These are phyloP conservation scores for Spodoptera picta DNA, from an alignment of 2,888 invertebrate species.

Conservation along the genomic window DNA sequence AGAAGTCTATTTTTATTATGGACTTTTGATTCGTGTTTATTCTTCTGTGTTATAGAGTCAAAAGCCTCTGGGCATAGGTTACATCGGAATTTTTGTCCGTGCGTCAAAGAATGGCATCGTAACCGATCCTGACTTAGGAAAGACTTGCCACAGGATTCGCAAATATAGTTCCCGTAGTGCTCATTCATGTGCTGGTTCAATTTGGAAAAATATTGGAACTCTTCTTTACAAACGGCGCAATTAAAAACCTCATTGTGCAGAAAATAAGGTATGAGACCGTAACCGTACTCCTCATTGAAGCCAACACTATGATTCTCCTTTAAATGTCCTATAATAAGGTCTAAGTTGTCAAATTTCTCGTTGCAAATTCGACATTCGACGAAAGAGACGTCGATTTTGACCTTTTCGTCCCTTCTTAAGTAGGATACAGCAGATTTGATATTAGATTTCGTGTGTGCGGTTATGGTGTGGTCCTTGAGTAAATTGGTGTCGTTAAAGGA, in stretches of 20 bases:
- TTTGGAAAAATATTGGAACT: conserved; percentile 79
- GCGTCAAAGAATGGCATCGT: conserved; percentile 72
- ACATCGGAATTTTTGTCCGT: conserved; percentile 74
- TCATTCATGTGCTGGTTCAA: conserved; percentile 83
- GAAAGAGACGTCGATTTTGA: conserved; percentile 78
- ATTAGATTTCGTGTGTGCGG: conserved; percentile 69
- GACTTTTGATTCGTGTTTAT: conserved; percentile 68
- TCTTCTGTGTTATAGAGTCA: conserved; percentile 70
- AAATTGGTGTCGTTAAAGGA: conserved; percentile 68
- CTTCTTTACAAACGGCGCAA: conserved; percentile 74
- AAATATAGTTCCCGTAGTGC: conserved; percentile 78
- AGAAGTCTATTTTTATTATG: conserved; percentile 71
- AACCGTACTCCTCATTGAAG: conserved; percentile 68
- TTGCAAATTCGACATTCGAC: conserved; percentile 70
- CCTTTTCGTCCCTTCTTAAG: conserved; percentile 78
- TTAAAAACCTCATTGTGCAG: conserved; percentile 64
- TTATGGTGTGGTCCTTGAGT: conserved; percentile 78
- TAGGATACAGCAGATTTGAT: conserved; percentile 76
- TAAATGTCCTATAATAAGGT: conserved; percentile 68
- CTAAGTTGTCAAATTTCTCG: conserved; percentile 55
- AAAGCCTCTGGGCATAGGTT: conserved; percentile 71
- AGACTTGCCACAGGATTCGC: conserved; percentile 80
- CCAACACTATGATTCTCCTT: conserved; percentile 63
- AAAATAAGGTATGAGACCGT: conserved; percentile 78
- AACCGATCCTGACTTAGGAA: conserved; percentile 78